phyloP scores from a whole-genome alignment of 1,140 invertebrate genomes.

The Orchesella cincta region DNA sequence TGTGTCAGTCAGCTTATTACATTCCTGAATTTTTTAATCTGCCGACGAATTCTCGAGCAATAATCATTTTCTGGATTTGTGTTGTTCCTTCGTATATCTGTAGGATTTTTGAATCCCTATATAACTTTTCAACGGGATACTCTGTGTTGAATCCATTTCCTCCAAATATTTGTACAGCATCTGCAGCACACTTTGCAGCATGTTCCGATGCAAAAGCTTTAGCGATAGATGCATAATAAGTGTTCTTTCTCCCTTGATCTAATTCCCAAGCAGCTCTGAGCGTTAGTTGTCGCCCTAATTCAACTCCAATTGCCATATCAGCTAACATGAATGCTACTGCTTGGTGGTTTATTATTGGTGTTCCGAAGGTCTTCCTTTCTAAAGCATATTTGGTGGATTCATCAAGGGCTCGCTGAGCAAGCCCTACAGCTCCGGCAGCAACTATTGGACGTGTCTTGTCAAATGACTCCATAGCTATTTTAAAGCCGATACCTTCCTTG shows the following conservation, averaged over 20 bases:
- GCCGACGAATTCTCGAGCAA: conserved; percentile 46
- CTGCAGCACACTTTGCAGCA: conserved; percentile 90
- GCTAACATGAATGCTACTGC: conserved; percentile 88
- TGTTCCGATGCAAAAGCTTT: conserved; percentile 89
- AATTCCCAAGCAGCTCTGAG: conserved; percentile 85
- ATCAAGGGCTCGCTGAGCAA: conserved; percentile 85
- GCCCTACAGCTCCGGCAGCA: conserved; percentile 83
- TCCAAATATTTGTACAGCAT: conserved; percentile 97
- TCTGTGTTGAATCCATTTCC: conserved; percentile 96
- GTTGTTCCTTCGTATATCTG: conserved; percentile 98
- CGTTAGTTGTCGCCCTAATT: conserved; percentile 82
- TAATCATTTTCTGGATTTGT: conserved; percentile 75
- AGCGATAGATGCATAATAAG: conserved; percentile 86
- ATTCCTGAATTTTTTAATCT: conserved; percentile 22
- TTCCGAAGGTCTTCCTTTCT: conserved; percentile 92
- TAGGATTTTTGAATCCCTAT: conserved; percentile 98
- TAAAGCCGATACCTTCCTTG: conserved; percentile 87
- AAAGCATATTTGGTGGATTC: conserved; percentile 91
- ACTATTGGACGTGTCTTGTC: conserved; percentile 90
- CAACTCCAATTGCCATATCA: conserved; percentile 92
- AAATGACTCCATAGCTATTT: conserved; percentile 95
- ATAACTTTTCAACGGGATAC: conserved; percentile 97
- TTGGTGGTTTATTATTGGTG: conserved; percentile 77
- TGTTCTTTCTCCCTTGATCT: conserved; percentile 79
- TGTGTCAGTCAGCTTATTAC: too few species aligned